phyloP scores from a whole-genome alignment of 2,113 vertebrate genomes.

The Labeo catla region DNA sequence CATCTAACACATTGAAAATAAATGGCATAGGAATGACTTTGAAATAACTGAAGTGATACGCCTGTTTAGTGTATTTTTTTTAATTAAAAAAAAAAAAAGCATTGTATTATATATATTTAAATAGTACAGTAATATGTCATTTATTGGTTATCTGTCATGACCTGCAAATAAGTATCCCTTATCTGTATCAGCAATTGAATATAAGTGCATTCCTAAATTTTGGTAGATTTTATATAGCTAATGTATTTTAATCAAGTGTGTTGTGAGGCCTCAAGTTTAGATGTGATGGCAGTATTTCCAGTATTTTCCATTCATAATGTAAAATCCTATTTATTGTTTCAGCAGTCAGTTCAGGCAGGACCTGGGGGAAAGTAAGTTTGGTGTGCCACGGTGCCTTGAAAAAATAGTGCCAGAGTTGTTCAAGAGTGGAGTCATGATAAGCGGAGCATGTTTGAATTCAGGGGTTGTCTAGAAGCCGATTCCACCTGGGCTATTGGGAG shows the following conservation, averaged over 20 bases:
- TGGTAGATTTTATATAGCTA: not conserved
- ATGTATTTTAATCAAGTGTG: too few relatives aligned
- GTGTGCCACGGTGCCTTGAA: not conserved
- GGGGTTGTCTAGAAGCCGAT: not conserved
- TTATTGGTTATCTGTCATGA: not conserved
- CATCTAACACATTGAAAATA: too few relatives aligned
- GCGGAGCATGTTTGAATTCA: not conserved
- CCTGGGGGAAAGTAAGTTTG: not conserved
- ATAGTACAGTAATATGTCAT: not conserved
- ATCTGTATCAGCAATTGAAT: not conserved
- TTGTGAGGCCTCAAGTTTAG: not conserved
- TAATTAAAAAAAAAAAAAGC: too few relatives aligned
- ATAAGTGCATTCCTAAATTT: not conserved
- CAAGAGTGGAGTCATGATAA: not conserved
- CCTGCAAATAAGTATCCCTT: not conserved
- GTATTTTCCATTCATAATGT: not conserved
- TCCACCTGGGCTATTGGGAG: constrained; percentile 18
- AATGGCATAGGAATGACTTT: too few relatives aligned
- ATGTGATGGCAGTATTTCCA: not conserved
- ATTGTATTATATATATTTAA: too few relatives aligned
- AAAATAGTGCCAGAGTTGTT: not conserved
- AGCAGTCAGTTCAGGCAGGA: not conserved
- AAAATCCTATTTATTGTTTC: not conserved
- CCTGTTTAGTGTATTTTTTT: too few relatives aligned
- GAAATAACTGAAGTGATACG: too few relatives aligned